Evolutionary conservation across 1,140 invertebrate species (phyloP), one percentile per base, ranked within the genome.

Genomic region (Aphelenchoides besseyi): DNA sequence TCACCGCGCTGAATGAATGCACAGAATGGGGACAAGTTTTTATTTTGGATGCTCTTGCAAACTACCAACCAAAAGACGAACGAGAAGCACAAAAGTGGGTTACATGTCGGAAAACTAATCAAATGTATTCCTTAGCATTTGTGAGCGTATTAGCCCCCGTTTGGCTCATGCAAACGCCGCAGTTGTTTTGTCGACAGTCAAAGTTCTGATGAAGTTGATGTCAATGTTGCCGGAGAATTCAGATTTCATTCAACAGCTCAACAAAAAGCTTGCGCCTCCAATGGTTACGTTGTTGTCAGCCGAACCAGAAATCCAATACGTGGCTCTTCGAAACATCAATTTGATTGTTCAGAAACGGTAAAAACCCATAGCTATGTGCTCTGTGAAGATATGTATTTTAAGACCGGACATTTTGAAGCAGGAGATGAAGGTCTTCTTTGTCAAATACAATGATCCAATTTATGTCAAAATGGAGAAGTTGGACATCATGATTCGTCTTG

Each of bases 341-440:
- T 88, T 99, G 1, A 98, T 99, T 78, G 96, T 99, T 23, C 97
- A 99, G 86, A 99, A 99, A 85, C 89, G 86, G 87, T 88, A 68
- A 32, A 12, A 18, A 2, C 2, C 18, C 26, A n/a, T n/a, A n/a
- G n/a, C n/a, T n/a, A n/a, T n/a, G n/a, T n/a, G n/a, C n/a, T n/a
- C n/a, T n/a, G n/a, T n/a, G n/a, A n/a, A n/a, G n/a, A n/a, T n/a
- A n/a, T n/a, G n/a, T n/a, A n/a, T 75, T 54, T 85, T 30, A 73
- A 88, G 96, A 66, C 93, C 95, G 0, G 96, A 98, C 74, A 97
- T 99, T 75, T 86, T 99, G n/a, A 98, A 98, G 85, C 95, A 98
- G 82, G 97, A 99, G 87, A 98, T 99, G 95, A 99, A 98, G 88
- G 96, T 94, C 32, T 99, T 99, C 87, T 99, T 99, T 85, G 97